A percentile compares a stretch with the other conserved stretches of the same genome.
Evolutionary conservation across 1,140 invertebrate genomes (phyloP).

Genomic region (Orchestia grillus): DNA sequence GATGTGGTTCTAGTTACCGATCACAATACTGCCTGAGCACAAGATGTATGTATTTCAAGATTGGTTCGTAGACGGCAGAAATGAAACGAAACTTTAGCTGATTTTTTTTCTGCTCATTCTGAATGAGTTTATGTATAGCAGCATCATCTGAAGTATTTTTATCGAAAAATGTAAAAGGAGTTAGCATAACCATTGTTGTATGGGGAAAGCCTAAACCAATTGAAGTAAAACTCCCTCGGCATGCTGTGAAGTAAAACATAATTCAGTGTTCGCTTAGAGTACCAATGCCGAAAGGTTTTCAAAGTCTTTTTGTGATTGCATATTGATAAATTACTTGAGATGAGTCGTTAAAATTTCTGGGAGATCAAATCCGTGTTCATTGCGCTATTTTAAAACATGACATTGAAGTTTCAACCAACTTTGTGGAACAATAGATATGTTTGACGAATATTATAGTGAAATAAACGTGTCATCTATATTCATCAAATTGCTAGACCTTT

Average conservation of each 20-base stretch:
- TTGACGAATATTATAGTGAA: not conserved
- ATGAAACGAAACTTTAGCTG: too few species aligned
- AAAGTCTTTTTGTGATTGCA: not conserved
- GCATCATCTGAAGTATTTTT: constrained; percentile 44
- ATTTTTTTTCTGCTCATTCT: too few species aligned
- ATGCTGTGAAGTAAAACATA: too few species aligned
- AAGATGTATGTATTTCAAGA: too few species aligned
- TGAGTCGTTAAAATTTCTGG: too few species aligned
- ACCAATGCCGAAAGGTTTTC: not conserved
- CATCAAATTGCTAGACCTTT: not conserved
- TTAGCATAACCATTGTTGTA: constrained; percentile 44
- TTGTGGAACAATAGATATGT: not conserved
- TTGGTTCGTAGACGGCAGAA: too few species aligned
- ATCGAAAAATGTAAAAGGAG: constrained; percentile 47
- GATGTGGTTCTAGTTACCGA: too few species aligned
- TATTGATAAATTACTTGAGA: not conserved
- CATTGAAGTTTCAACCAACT: not conserved
- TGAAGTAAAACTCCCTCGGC: too few species aligned
- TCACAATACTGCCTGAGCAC: too few species aligned
- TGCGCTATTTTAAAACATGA: not conserved
- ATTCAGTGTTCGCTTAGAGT: not conserved
- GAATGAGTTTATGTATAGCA: too few species aligned
- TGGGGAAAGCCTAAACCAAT: too few species aligned
- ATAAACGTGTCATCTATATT: not conserved
- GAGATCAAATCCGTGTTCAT: too few species aligned